Evolutionary conservation across 2,113 vertebrate species (phyloP).

Genomic region (Corynorhinus townsendii): DNA sequence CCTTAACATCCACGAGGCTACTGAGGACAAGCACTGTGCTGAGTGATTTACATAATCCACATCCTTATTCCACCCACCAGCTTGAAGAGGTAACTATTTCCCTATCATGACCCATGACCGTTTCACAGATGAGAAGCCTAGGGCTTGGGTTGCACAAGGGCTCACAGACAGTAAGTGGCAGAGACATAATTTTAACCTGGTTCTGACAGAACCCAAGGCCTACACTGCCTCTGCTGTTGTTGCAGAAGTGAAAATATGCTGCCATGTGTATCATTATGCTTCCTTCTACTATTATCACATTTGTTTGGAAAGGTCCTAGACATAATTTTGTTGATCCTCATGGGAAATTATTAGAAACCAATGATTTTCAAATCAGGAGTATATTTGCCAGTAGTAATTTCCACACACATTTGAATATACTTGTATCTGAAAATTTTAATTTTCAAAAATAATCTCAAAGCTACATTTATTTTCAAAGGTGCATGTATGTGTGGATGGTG

Average conservation of each 20-base stretch:
- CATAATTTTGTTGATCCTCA: not conserved
- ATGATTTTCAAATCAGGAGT: constrained; percentile 48
- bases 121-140: not conserved
- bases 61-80: not conserved
- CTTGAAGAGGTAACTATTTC: not conserved
- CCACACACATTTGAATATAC: not conserved
- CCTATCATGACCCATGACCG: not conserved
- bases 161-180: not conserved
- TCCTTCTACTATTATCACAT: not conserved
- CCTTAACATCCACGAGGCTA: not conserved
- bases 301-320: constrained; percentile 13
- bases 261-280: not conserved
- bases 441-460: not conserved
- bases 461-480: not conserved
- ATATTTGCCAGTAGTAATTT: constrained; percentile 29
- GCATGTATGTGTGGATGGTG: not conserved
- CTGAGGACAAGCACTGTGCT: no score
- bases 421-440: constrained; percentile 38
- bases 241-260: not conserved
- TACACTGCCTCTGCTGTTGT: not conserved
- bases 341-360: constrained; percentile 50
- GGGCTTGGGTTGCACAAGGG: not conserved
- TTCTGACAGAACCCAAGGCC: not conserved
- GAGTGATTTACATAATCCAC: not conserved
- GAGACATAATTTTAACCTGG: not conserved